Percentiles rank a stretch among this genome's conserved stretches.
Evolutionary conservation across 2,888 invertebrate species (phyloP).

Genomic region (Eudasyphora cyanicolor): DNA sequence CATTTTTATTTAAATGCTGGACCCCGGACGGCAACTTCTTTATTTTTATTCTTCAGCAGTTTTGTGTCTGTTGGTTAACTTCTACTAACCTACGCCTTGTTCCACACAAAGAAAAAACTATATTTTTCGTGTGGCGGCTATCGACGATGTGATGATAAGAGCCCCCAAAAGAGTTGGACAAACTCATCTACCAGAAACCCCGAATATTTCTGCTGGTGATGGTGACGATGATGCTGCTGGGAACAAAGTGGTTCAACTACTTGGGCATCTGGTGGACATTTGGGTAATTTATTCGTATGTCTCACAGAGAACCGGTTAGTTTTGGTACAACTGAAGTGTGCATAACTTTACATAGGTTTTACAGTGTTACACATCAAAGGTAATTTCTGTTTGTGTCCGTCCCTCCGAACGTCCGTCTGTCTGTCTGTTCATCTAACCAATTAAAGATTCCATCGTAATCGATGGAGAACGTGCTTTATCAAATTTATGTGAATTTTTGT

Average conservation of each 20-base stretch:
- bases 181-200: too few relatives aligned
- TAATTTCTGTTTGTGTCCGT: neutral
- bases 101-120: neutral
- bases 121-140: conserved; percentile 6
- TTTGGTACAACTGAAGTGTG: neutral
- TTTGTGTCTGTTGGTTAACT: neutral
- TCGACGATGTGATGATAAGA: conserved; percentile 42
- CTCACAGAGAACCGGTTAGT: neutral
- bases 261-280: conserved; percentile 34
- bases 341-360: neutral
- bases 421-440: too few relatives aligned
- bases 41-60: conserved; percentile 23
- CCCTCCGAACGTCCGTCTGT: too few relatives aligned
- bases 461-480: too few relatives aligned
- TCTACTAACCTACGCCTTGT: neutral
- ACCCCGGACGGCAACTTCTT: neutral
- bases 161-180: too few relatives aligned
- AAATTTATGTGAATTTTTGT: too few relatives aligned
- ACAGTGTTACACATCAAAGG: neutral
- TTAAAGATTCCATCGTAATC: too few relatives aligned
- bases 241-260: conserved; percentile 11
- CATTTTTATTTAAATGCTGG: conserved; percentile 57
- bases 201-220: neutral
- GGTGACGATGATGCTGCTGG: too few relatives aligned
- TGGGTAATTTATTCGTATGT: conserved; percentile 19